Evolutionary conservation across 2,797 vertebrate species (phyloP).

Genomic region (Malacoctenus gilli): DNA sequence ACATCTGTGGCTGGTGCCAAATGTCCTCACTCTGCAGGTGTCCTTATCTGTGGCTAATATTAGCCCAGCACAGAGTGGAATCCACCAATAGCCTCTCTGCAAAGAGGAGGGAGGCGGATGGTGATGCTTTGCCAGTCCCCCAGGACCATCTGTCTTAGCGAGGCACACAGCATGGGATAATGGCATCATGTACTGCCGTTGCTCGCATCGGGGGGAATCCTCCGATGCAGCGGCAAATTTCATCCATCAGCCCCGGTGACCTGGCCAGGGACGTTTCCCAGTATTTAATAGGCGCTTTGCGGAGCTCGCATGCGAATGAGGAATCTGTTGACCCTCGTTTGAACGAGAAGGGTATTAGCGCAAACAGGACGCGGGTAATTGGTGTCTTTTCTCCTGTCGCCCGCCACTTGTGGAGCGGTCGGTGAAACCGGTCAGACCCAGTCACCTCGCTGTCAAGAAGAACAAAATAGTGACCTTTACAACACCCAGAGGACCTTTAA

Average conservation of each 20-base stretch:
- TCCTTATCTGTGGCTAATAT: constrained; percentile 66
- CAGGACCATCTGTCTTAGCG: constrained; percentile 59
- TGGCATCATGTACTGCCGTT: constrained; percentile 34
- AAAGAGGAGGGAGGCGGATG: constrained; percentile 14
- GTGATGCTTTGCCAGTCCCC: constrained; percentile 19
- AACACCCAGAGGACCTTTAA: constrained; percentile 37
- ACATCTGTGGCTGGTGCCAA: constrained; percentile 41
- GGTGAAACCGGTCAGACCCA: constrained; percentile 26
- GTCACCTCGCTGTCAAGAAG: constrained; percentile 33
- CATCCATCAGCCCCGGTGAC: constrained; percentile 34
- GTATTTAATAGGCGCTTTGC: constrained; percentile 44
- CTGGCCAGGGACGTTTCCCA: constrained; percentile 9
- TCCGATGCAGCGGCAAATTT: constrained; percentile 29
- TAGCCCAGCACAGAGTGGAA: constrained; percentile 31
- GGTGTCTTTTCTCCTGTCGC: constrained; percentile 37
- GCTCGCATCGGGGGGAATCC: constrained; percentile 33
- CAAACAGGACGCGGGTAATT: constrained; percentile 56
- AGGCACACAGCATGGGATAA: constrained; percentile 46
- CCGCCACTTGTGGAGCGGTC: constrained; percentile 38
- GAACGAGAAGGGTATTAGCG: constrained; percentile 49
- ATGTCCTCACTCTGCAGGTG: constrained; percentile 59
- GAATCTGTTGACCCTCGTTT: constrained; percentile 48
- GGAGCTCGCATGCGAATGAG: constrained; percentile 44
- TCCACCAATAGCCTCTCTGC: constrained; percentile 34
- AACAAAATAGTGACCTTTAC: constrained; percentile 56